Base-by-base conservation (phyloP, 53 echinoderm and acorn worm species). In the Stichopus horrens region DNA sequence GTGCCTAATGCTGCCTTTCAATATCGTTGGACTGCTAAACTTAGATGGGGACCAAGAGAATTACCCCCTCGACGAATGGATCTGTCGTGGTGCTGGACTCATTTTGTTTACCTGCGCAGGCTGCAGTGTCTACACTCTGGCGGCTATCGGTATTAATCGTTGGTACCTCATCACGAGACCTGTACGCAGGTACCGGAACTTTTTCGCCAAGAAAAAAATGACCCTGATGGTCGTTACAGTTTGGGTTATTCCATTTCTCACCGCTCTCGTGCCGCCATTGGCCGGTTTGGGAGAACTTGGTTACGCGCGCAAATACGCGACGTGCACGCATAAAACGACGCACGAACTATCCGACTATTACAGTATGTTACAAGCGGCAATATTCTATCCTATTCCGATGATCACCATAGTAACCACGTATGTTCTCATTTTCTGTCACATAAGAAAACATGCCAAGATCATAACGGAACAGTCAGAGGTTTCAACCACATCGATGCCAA, bases 121-220 rank as follows among this genome's bases (percentile, higher is more conserved):
- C 59, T 92, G 94, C 76, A 94, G 94, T 76, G 52, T 94, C 7
- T 92, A 90, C 79, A 94, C 94, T n/a, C 77, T 94, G 6, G 94
- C 94, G 7, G 86, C 89, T 9, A 92, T 94, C 8, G 90, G 92
- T 54, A 80, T 94, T 19, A 94, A 92, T 77, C 86, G 94, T 5
- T 92, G 90, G 92, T 89, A 90, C 71, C 58, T 94, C 7, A 91
- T 94, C 23, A 94, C 94, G 9, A 90, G 89, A 7, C 90, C 86
- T 7, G 71, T 79, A 6, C 76, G 83, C 18, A 86, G 75, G 9
- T 90, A 92, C 90, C 59, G 87, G 53, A 60, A 90, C 9, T 92
- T 92, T 53, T 90, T 88, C 88, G 68, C 71, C 21, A 81, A 73
- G 55, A 58, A 58, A 59, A 90, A 86, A 11, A 86, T 94, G 23